Conservation (phyloP, 2,797 vertebrate species). For the Tokudaia tokunoshimensis region DNA sequence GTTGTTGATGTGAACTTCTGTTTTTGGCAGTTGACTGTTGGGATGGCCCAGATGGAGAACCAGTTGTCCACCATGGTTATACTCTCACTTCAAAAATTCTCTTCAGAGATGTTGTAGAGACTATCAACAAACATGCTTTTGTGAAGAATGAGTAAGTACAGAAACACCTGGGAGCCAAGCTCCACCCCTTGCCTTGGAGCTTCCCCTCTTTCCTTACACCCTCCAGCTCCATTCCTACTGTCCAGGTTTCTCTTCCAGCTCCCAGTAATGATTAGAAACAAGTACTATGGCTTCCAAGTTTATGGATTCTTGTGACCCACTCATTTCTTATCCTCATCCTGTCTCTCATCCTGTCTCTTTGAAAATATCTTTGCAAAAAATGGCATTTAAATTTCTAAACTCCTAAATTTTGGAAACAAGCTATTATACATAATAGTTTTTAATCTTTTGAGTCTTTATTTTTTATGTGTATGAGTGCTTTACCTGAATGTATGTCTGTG, state of each 20-base stretch:
- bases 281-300: neutral
- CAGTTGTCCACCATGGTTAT: slow-evolving; percentile 98
- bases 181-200: accelerated
- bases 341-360: neutral
- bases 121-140: slow-evolving; percentile 97
- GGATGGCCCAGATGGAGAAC: slow-evolving; percentile 98
- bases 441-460: neutral
- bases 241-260: neutral
- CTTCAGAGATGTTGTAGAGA: slow-evolving; percentile 96
- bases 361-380: neutral
- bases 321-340: neutral
- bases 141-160: slow-evolving; percentile 95
- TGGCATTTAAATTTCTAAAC: neutral
- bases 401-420: neutral
- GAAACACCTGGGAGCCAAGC: neutral
- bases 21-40: slow-evolving; percentile 95
- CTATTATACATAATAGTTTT: neutral
- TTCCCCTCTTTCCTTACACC: neutral
- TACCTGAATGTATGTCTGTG: neutral
- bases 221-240: accelerated
- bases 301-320: neutral
- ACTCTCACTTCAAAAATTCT: slow-evolving; percentile 98
- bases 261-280: neutral
- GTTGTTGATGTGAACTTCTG: slow-evolving; percentile 57
- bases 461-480: neutral